Conservation (phyloP, 2,888 invertebrate genomes). For the Mimachlamys varia region DNA sequence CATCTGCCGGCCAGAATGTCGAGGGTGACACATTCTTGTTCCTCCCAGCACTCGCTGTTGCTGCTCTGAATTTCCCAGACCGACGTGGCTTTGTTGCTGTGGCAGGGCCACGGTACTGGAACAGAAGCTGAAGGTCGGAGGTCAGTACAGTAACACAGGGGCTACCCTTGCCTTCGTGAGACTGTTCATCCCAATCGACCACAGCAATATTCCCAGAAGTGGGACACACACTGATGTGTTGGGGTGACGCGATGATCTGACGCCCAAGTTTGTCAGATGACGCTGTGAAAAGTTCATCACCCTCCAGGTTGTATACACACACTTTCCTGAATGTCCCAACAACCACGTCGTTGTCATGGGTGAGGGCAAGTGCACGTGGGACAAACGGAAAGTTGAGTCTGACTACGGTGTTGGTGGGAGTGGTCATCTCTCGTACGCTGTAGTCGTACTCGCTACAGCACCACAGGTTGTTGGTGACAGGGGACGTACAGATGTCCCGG, state of each 20-base stretch:
- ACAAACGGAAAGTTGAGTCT: background rate
- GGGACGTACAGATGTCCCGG: background rate
- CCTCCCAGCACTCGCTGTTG: background rate
- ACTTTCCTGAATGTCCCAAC: background rate
- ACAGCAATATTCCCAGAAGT: background rate
- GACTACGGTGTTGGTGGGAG: background rate
- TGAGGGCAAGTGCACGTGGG: constrained; percentile 16
- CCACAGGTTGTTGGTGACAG: constrained; percentile 16
- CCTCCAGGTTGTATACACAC: constrained; percentile 4
- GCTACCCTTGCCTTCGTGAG: background rate
- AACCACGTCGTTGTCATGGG: background rate
- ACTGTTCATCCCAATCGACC: constrained; percentile 3
- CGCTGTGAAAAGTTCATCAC: background rate
- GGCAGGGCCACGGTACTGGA: background rate
- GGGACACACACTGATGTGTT: constrained; percentile 23
- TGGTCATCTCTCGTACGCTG: constrained; percentile 8
- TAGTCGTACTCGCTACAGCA: constrained; percentile 19
- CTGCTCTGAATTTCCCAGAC: background rate
- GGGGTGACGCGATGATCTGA: background rate
- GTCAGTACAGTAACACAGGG: background rate
- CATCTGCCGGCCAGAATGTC: background rate
- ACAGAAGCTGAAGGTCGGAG: constrained; percentile 4
- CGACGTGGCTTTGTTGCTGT: background rate
- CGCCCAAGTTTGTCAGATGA: background rate
- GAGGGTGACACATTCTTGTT: background rate